Percentiles rank a stretch among this genome's conserved stretches.
Conservation (phyloP, 2,888 invertebrate genomes). For the Cloeon dipterum region DNA sequence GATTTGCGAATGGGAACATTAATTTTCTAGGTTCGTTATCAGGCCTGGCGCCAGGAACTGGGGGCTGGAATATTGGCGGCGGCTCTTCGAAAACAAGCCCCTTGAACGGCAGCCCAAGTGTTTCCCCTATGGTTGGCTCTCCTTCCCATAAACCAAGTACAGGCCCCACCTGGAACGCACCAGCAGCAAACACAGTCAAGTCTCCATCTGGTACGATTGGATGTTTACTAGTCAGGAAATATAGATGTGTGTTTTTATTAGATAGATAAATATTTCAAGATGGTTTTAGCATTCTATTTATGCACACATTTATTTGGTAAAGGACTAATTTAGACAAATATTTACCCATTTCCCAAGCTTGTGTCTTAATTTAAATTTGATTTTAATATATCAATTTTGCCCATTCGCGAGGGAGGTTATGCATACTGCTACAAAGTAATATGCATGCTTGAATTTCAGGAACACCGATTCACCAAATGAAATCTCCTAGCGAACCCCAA, state of each 20-base stretch:
- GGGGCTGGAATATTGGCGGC: slow-evolving; percentile 16
- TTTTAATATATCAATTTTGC: too few relatives aligned
- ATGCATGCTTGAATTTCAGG: slow-evolving; percentile 8
- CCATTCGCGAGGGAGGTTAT: too few relatives aligned
- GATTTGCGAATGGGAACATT: not conserved
- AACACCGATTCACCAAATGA: slow-evolving; percentile 21
- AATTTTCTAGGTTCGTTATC: not conserved
- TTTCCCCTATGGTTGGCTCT: slow-evolving; percentile 8
- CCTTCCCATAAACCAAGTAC: slow-evolving; percentile 13
- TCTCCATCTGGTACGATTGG: slow-evolving; percentile 11
- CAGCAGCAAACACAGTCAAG: slow-evolving; percentile 15
- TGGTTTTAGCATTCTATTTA: too few relatives aligned
- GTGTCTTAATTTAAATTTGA: too few relatives aligned
- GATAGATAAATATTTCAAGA: too few relatives aligned
- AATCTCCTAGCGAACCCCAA: slow-evolving; percentile 14
- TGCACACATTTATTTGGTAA: too few relatives aligned
- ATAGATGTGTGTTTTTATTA: too few relatives aligned
- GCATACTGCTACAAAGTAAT: not conserved
- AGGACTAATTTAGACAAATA: too few relatives aligned
- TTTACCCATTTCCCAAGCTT: too few relatives aligned
- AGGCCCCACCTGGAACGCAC: slow-evolving; percentile 16
- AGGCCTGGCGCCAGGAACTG: slow-evolving; percentile 3
- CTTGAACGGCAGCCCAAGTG: slow-evolving; percentile 17
- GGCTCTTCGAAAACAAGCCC: slow-evolving; percentile 9
- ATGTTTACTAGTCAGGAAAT: too few relatives aligned